Percentiles rank a stretch among this genome's conserved stretches.
Conservation (phyloP, 2,113 vertebrate genomes). For the Thalassoma bifasciatum region DNA sequence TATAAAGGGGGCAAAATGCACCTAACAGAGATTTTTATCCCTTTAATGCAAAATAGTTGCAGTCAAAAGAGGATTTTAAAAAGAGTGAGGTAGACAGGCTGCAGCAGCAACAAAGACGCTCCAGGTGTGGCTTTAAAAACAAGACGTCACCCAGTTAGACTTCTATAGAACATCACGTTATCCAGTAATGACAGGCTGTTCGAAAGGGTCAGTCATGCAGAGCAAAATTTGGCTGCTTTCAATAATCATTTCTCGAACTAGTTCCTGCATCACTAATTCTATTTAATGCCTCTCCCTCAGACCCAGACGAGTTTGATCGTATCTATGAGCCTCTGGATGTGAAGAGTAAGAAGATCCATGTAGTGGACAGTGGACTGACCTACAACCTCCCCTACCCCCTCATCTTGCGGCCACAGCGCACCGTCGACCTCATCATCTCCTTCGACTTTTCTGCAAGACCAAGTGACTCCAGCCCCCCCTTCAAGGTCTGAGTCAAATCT, state of each 20-base stretch:
- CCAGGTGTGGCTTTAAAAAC: slow-evolving; percentile 9
- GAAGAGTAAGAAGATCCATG: slow-evolving; percentile 98
- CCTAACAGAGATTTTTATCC: not conserved
- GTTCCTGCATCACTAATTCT: not conserved
- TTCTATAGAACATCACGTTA: not conserved
- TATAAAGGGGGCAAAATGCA: not conserved
- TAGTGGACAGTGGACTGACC: slow-evolving; percentile 97
- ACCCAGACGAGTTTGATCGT: slow-evolving; percentile 95
- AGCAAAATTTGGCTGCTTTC: not conserved
- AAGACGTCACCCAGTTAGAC: not conserved
- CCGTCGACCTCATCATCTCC: slow-evolving; percentile 94
- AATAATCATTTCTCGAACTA: not conserved
- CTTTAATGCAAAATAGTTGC: too few species aligned
- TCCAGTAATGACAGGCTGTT: not conserved
- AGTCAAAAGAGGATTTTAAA: too few species aligned
- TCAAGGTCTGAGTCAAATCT: slow-evolving; percentile 86
- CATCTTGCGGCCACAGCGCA: slow-evolving; percentile 91
- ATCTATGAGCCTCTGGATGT: slow-evolving; percentile 98
- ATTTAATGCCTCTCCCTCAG: slow-evolving; percentile 70
- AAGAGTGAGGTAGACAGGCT: not conserved
- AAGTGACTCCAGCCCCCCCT: slow-evolving; percentile 95
- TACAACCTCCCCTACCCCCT: slow-evolving; percentile 96
- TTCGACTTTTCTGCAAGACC: slow-evolving; percentile 97
- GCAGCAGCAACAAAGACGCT: not conserved
- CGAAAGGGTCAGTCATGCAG: not conserved